phyloP scores from a whole-genome alignment of 1,140 invertebrate genomes.

The Polyergus mexicanus region DNA sequence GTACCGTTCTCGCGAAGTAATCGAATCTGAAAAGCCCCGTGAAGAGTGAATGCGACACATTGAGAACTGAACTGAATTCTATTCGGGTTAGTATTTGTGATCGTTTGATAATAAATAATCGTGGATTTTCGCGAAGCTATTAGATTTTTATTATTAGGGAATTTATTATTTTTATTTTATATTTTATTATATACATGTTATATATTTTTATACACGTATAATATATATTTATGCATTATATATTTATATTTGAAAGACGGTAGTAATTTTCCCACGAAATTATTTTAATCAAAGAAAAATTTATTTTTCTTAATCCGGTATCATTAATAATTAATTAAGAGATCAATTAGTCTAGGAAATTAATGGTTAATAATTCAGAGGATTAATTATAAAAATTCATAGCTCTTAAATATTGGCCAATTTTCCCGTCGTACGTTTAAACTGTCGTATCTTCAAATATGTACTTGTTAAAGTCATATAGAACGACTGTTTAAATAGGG shows the following conservation, averaged over 20 bases:
- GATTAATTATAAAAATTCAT: background rate
- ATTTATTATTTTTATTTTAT: background rate
- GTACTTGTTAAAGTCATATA: slow-evolving; percentile 12
- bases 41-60: background rate
- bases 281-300: background rate
- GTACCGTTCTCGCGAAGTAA: slow-evolving; percentile 93
- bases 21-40: slow-evolving; percentile 87
- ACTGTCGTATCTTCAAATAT: background rate
- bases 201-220: background rate
- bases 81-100: background rate
- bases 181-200: background rate
- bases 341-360: background rate
- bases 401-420: background rate
- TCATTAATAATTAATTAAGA: background rate
- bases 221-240: too few relatives aligned
- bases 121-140: too few relatives aligned
- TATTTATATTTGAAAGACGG: background rate
- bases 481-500: slow-evolving; percentile 27
- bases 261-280: background rate
- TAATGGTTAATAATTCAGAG: background rate
- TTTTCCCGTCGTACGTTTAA: background rate
- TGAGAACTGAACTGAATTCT: background rate
- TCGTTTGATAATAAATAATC: too few relatives aligned
- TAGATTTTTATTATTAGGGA: background rate
- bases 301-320: background rate